A percentile compares a stretch with the other conserved stretches of the same genome.
Evolutionary conservation across 2,888 invertebrate genomes (phyloP).

Genomic region (Drosophila atroscutellata): DNA sequence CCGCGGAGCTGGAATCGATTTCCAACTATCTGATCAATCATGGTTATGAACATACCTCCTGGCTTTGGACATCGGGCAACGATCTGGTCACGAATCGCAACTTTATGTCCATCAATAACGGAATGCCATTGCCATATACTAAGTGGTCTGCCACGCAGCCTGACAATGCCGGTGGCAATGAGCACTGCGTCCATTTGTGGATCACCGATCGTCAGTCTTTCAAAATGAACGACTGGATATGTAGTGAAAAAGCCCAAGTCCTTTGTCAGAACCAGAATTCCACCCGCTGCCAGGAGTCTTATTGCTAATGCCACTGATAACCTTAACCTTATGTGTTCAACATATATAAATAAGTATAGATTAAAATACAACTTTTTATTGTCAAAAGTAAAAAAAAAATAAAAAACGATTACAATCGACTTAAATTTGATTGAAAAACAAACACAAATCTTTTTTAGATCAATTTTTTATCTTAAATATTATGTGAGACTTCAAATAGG

Average conservation of each 20-base stretch:
- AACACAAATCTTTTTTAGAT: background rate
- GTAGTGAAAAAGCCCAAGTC: background rate
- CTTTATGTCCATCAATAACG: slow-evolving; percentile 1
- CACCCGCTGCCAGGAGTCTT: background rate
- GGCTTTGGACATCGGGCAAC: slow-evolving; percentile 41
- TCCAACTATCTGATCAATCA: slow-evolving; percentile 5
- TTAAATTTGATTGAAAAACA: no score
- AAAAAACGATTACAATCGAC: no score
- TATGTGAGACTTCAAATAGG: background rate
- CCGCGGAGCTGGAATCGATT: background rate
- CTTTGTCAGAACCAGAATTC: slow-evolving; percentile 8
- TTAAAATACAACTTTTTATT: background rate
- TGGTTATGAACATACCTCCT: background rate
- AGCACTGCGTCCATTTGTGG: slow-evolving; percentile 30
- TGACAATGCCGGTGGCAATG: slow-evolving; percentile 21
- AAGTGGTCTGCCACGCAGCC: slow-evolving; percentile 23
- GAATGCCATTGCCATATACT: slow-evolving; percentile 13
- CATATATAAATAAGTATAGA: background rate
- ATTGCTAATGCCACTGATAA: background rate
- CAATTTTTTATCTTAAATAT: background rate
- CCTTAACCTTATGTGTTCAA: background rate
- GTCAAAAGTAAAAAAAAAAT: background rate
- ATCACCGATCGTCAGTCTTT: background rate
- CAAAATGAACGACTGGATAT: slow-evolving; percentile 33
- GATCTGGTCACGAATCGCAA: background rate